Conservation (phyloP, 2,888 invertebrate genomes). For the Anarsia innoxiella region DNA sequence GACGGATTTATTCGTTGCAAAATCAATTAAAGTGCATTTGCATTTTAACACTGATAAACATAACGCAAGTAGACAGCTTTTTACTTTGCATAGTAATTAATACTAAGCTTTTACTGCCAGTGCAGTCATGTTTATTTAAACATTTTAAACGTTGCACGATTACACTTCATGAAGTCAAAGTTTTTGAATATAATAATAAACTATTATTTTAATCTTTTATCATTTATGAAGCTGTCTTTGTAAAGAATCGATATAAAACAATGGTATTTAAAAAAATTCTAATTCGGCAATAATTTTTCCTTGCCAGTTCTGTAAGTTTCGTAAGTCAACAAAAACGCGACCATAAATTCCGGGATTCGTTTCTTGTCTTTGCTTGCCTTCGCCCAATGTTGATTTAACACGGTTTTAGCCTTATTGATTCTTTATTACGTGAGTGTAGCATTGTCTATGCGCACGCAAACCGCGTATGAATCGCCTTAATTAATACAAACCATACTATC, state of each 20-base stretch:
- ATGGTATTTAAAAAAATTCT: too few relatives aligned
- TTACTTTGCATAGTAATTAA: constrained; percentile 6
- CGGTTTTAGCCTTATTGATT: constrained; percentile 75
- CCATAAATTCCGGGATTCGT: constrained; percentile 71
- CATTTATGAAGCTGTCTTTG: too few relatives aligned
- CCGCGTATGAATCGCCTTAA: constrained; percentile 41
- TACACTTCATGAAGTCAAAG: too few relatives aligned
- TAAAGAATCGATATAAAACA: too few relatives aligned
- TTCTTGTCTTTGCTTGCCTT: constrained; percentile 67
- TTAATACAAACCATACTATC: constrained; percentile 51
- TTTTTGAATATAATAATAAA: too few relatives aligned
- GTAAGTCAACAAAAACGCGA: constrained; percentile 43
- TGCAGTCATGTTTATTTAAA: too few relatives aligned
- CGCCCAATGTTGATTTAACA: constrained; percentile 75
- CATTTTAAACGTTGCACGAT: too few relatives aligned
- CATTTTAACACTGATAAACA: constrained; percentile 1
- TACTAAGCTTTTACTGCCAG: neutral
- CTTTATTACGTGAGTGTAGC: constrained; percentile 58
- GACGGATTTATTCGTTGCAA: constrained; percentile 10
- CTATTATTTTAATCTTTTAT: too few relatives aligned
- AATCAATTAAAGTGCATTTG: constrained; percentile 8
- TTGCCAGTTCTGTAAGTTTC: constrained; percentile 38
- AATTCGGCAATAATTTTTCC: too few relatives aligned
- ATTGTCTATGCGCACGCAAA: constrained; percentile 67
- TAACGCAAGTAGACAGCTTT: constrained; percentile 4